A percentile compares a stretch with the other conserved stretches of the same genome.
Conservation (phyloP, 2,797 vertebrate genomes). For the Eremophila alpestris region DNA sequence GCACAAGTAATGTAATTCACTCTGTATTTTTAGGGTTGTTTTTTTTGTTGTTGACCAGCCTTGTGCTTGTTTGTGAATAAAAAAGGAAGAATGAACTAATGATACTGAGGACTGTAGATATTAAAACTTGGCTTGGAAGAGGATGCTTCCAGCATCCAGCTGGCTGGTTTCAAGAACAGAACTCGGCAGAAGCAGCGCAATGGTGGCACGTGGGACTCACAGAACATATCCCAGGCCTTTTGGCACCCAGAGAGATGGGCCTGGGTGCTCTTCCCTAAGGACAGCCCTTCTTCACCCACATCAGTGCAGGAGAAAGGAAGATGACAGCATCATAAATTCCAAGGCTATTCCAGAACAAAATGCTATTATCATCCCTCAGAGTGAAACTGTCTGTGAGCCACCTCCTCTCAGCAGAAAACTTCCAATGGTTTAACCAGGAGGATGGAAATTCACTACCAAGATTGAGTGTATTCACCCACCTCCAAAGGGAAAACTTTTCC, state of each 20-base stretch:
- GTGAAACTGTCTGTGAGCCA: fast-evolving
- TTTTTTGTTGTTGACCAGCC: not conserved
- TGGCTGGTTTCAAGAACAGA: not conserved
- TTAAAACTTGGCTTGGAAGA: not conserved
- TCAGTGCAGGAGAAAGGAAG: not conserved
- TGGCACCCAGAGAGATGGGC: fast-evolving
- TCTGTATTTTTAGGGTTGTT: not conserved
- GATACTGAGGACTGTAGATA: not conserved
- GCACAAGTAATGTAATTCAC: not conserved
- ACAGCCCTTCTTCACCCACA: not conserved
- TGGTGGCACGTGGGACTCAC: fast-evolving
- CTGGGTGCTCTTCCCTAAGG: not conserved
- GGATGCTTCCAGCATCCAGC: not conserved
- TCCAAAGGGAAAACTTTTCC: not conserved
- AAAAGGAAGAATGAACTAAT: not conserved
- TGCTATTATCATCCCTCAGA: not conserved
- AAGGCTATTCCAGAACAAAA: not conserved
- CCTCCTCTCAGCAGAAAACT: not conserved
- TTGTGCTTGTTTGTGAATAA: not conserved
- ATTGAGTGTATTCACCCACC: fast-evolving
- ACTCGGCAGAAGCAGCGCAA: not conserved
- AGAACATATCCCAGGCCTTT: not conserved
- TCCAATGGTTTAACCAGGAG: fast-evolving
- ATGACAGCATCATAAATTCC: not conserved
- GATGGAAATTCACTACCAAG: not conserved